A percentile compares a stretch with the other conserved stretches of the same genome.
Evolutionary conservation across 2,113 vertebrate genomes (phyloP).

Genomic region (Baryphthengus martii): DNA sequence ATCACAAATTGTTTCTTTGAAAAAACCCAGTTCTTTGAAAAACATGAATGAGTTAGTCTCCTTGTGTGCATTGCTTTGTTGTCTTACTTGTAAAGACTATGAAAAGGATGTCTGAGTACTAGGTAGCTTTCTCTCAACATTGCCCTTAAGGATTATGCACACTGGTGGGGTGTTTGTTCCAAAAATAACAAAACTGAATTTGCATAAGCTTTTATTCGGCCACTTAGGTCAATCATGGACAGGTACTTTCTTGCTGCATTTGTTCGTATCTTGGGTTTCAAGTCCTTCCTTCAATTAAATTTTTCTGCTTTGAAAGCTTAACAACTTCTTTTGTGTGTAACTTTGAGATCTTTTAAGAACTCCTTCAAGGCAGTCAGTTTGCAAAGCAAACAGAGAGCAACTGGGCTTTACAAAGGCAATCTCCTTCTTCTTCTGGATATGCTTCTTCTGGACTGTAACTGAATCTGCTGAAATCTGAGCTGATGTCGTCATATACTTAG

Average conservation of each 20-base stretch:
- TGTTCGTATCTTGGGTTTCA: not conserved
- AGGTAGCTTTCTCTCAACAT: not conserved
- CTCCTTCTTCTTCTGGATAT: not conserved
- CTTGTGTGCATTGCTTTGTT: not conserved
- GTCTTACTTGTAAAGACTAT: not conserved
- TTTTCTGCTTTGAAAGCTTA: not conserved
- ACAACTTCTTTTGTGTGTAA: not conserved
- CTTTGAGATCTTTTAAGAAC: not conserved
- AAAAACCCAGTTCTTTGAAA: not conserved
- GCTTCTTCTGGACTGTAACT: not conserved
- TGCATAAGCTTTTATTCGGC: not conserved
- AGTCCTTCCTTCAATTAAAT: not conserved
- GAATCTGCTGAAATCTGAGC: not conserved
- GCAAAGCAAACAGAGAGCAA: not conserved
- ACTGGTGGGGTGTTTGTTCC: not conserved
- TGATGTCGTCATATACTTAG: not conserved
- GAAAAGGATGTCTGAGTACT: not conserved
- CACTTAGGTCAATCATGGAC: not conserved
- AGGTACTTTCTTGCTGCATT: not conserved
- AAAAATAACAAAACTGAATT: conserved; percentile 9
- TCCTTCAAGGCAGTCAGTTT: not conserved
- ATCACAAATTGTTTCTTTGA: conserved; percentile 16
- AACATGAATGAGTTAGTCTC: not conserved
- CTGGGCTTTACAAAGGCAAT: not conserved
- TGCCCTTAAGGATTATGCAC: not conserved